A percentile compares a stretch with the other conserved stretches of the same genome.
phyloP scores from a whole-genome alignment of 2,797 vertebrate species.

The Poeciliopsis gracilis region DNA sequence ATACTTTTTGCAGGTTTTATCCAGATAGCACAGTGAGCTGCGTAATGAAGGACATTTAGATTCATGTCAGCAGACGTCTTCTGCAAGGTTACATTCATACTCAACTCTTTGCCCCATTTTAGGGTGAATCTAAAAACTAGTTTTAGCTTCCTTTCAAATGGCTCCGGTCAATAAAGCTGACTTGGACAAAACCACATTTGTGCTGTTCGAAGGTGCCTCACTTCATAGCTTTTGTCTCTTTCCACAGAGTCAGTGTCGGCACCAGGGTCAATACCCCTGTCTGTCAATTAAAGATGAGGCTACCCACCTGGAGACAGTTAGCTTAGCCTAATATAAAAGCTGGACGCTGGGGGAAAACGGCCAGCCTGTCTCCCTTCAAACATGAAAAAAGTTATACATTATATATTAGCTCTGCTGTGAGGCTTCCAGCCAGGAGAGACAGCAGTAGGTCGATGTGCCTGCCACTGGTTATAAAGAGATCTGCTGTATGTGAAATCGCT shows the following conservation, averaged over 20 bases:
- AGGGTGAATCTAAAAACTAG: not conserved
- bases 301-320: constrained; percentile 15
- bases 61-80: not conserved
- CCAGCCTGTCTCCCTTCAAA: constrained; percentile 6
- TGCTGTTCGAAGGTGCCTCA: not conserved
- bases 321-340: constrained; percentile 21
- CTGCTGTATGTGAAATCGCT: constrained; percentile 15
- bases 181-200: not conserved
- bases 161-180: not conserved
- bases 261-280: not conserved
- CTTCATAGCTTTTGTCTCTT: not conserved
- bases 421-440: constrained; percentile 11
- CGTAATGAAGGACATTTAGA: not conserved
- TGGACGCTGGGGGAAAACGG: not conserved
- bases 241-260: not conserved
- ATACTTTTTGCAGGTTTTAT: not conserved
- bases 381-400: constrained; percentile 22
- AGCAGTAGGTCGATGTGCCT: constrained; percentile 3
- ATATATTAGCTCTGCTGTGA: constrained; percentile 23
- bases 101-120: not conserved
- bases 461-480: constrained; percentile 8
- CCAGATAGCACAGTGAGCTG: not conserved
- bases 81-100: not conserved
- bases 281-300: constrained; percentile 12
- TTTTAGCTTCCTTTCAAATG: not conserved